Base-by-base conservation (phyloP, 2,888 invertebrate genomes). In the Panzeria rudis region DNA sequence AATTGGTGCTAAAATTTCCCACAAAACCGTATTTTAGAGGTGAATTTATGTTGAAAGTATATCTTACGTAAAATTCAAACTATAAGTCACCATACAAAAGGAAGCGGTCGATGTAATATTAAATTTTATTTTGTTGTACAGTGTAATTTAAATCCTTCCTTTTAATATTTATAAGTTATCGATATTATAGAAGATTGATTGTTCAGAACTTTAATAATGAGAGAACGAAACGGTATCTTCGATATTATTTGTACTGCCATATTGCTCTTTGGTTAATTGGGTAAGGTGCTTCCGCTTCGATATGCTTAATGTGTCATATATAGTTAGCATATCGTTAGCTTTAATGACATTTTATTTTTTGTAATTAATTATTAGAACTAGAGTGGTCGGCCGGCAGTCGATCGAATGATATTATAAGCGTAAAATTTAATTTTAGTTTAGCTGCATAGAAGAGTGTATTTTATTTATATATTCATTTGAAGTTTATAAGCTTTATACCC, bases 341-440 rank as follows among this genome's bases (percentile, higher is more conserved):
- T 54, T 23, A 52, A 52, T 20, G 6, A 7, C 50, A 52, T 25
- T 3, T 25, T 23, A 6, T 23, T 52, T 52, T 20, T 52, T 52
- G 25, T 25, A 23, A 54, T 54, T 54, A 54, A 54, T 54, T 54
- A 25, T 54, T 54, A 13, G 13, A 25, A 1, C 23, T 6, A 54
- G 52, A 25, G 52, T 25, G 13, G 3, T 20, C 8, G 50, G 3
- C 50, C 8, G 50, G 3, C 50, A 17, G 50, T 50, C 50, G 20
- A 50, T 50, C 11, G 7, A 20, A 50, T 50, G 20, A 20, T 50
- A n/a, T 11, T 50, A 11, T 20, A 50, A 50, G 15, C n/a, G 11
- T 54, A 13, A 54, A 54, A 54, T 54, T 54, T 15, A 54, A 54
- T 54, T 13, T 54, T 25, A 54, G 25, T 25, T 23, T 54, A 54